phyloP scores from a whole-genome alignment of 2,113 vertebrate species.

The Cheilinus undulatus region DNA sequence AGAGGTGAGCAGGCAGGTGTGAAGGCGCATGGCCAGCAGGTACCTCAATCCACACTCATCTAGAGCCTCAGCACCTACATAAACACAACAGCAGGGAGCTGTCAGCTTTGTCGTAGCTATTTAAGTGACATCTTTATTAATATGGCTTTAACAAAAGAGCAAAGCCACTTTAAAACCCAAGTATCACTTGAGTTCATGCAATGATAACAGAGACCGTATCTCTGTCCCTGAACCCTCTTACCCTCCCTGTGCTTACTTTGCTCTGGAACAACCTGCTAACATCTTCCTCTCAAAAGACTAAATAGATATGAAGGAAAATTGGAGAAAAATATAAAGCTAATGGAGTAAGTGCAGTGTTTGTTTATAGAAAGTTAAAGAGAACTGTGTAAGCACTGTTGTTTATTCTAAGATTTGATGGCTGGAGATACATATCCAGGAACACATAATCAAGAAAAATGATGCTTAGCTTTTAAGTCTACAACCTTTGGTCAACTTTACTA shows the following conservation, averaged over 20 bases:
- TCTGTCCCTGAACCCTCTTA: conserved; percentile 76
- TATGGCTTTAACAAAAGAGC: background rate
- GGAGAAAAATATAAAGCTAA: conserved; percentile 63
- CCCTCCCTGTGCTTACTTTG: conserved; percentile 65
- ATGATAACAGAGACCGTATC: conserved; percentile 35
- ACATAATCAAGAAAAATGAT: conserved; percentile 50
- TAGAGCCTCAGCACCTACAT: conserved; percentile 91
- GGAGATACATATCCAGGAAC: conserved; percentile 48
- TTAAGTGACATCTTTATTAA: background rate
- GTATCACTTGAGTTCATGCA: conserved; percentile 52
- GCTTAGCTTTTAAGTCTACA: conserved; percentile 40
- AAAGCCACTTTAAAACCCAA: conserved; percentile 26
- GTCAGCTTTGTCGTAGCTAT: conserved; percentile 4
- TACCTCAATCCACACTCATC: conserved; percentile 97
- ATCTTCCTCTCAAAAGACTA: conserved; percentile 79
- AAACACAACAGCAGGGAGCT: conserved; percentile 25
- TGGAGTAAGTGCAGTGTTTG: conserved; percentile 32
- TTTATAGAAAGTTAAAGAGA: conserved; percentile 29
- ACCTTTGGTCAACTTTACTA: conserved; percentile 44
- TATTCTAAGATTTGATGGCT: conserved; percentile 60
- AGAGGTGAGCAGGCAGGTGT: conserved; percentile 96
- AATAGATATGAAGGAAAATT: conserved; percentile 75
- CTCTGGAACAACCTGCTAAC: conserved; percentile 78
- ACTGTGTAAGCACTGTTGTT: conserved; percentile 50
- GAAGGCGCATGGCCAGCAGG: conserved; percentile 96